Evolutionary conservation across 2,113 vertebrate genomes (phyloP), one percentile per base, ranked within the genome.

Genomic region (Neopipo cinnamomea): DNA sequence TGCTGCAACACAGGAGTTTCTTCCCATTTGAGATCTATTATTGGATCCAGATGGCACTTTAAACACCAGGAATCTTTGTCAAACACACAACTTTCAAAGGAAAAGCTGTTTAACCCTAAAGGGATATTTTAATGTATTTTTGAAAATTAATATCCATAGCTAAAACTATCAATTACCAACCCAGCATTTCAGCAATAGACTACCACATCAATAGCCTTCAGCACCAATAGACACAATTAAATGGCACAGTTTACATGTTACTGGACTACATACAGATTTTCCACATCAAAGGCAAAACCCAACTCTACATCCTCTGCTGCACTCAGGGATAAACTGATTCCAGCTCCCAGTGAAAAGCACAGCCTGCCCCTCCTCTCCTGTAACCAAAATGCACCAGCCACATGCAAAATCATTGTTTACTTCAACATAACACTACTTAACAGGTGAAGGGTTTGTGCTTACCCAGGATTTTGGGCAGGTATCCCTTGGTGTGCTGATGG

Each of bases 1-100:
- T 74, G 83, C 81, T 95, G 86, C 89, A 82, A 22, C 11, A 56
- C 84, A 72, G 84, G 83, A 78, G 84, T 30, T 92, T 58, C 91
- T 87, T 75, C 84, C 66, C 91, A 91, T 9, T 2, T 89, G 91
- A 95, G 93, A 71, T 5, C 7, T 25, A 23, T 82, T 92, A 96
- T 95, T 92, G 81, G 61, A 95, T 95, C 93, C 95, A 95, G 94
- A 91, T 89, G 77, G 85, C 66, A 82, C 49, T 89, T 79, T 11
- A 91, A 95, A 82, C 77, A 89, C 52, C 87, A 85, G 77, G 41
- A 82, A 82, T 91, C 87, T 68, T 42, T 85, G 83, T 41, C 91
- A 61, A 89, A 72, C 65, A 2, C 28, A 19, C 14, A 46, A 13
- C 61, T 58, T 81, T 92, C 65, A 85, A 81, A 86, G 68, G 67